These are phyloP conservation scores for Calidris pygmaea DNA, from an alignment of 2,113 vertebrate genomes.

Conservation along the genomic window DNA sequence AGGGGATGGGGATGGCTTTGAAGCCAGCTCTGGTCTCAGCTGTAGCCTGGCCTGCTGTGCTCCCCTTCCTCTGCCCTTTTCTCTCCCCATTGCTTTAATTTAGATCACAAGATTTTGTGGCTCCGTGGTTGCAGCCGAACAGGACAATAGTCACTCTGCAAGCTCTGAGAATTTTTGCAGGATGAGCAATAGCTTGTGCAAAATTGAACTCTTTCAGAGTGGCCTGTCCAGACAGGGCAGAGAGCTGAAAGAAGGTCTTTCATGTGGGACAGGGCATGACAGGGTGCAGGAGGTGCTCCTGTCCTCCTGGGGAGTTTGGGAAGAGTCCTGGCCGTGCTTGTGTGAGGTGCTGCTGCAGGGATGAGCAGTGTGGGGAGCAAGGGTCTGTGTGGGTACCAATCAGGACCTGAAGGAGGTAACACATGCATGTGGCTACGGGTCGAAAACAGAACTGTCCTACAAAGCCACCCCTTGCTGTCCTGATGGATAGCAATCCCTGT, in stretches of 20 bases:
- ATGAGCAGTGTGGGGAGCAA: fast-evolving
- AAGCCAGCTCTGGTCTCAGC: neutral
- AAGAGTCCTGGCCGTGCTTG: fast-evolving
- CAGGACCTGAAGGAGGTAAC: neutral
- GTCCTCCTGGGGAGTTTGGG: no score
- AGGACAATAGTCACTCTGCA: neutral
- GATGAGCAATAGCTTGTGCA: neutral
- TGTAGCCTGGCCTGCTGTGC: neutral
- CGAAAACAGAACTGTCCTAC: neutral
- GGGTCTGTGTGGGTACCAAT: fast-evolving
- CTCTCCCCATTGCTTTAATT: neutral
- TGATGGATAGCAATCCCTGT: neutral
- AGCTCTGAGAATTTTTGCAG: neutral
- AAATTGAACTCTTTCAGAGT: neutral
- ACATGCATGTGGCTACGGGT: neutral
- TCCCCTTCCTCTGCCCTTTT: neutral
- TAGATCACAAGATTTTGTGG: neutral
- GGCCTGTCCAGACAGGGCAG: neutral
- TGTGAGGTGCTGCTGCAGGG: neutral
- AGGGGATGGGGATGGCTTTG: neutral
- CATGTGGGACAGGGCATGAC: neutral
- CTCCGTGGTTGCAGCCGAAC: neutral
- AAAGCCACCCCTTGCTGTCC: neutral
- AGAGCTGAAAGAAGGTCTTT: neutral
- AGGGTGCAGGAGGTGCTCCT: neutral